phyloP scores from a whole-genome alignment of 2,888 invertebrate genomes.

The Brachycybe producta region DNA sequence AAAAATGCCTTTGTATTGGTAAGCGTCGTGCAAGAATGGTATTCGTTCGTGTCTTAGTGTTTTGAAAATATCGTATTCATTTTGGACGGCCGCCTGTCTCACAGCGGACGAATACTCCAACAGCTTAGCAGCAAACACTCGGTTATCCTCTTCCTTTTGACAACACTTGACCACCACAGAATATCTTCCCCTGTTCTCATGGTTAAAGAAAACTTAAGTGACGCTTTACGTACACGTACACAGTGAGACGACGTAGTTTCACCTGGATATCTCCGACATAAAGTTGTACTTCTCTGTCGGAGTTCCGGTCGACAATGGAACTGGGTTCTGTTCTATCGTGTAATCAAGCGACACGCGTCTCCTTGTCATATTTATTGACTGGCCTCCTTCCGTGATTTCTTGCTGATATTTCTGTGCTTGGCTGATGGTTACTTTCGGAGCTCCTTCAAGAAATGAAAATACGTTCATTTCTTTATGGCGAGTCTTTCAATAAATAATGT shows the following conservation, averaged over 20 bases:
- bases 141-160: constrained; percentile 53
- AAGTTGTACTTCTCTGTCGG: constrained; percentile 62
- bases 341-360: constrained; percentile 54
- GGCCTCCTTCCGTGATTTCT: constrained; percentile 69
- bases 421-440: constrained; percentile 60
- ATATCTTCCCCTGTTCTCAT: constrained; percentile 56
- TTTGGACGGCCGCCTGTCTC: constrained; percentile 46
- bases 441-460: constrained; percentile 30
- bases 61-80: constrained; percentile 69
- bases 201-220: constrained; percentile 21
- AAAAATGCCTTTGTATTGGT: constrained; percentile 38
- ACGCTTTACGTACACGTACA: neutral
- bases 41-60: constrained; percentile 78
- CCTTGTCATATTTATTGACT: constrained; percentile 47
- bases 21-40: constrained; percentile 54
- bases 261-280: constrained; percentile 64
- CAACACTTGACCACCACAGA: constrained; percentile 64
- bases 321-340: constrained; percentile 54
- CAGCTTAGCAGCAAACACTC: constrained; percentile 73
- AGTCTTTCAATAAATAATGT: too few relatives aligned
- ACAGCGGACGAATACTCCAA: constrained; percentile 34
- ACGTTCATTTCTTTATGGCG: too few relatives aligned
- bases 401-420: constrained; percentile 73
- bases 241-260: constrained; percentile 10
- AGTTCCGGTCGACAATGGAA: constrained; percentile 52